Conservation (phyloP, 1,140 invertebrate genomes). For the Meloidogyne chitwoodi region DNA sequence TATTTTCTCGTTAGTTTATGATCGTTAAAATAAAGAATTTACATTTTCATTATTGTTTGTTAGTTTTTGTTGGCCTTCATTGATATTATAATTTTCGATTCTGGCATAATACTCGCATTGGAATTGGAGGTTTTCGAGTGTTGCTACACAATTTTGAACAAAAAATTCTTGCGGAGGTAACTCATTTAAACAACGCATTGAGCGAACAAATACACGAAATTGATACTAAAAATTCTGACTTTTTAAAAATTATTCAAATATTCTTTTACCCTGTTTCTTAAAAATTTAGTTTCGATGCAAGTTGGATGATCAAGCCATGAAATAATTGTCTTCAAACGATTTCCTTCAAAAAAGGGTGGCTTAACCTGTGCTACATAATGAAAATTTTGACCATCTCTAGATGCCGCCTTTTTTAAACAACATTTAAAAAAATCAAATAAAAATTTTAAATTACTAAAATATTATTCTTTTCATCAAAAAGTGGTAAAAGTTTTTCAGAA, state of each 20-base stretch:
- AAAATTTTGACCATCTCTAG: neutral
- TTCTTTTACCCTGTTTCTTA: neutral
- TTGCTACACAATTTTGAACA: slow-evolving; percentile 34
- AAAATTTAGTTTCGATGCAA: slow-evolving; percentile 18
- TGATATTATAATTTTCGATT: slow-evolving; percentile 20
- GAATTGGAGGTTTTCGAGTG: slow-evolving; percentile 32
- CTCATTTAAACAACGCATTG: slow-evolving; percentile 23
- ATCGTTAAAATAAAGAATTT: too few relatives aligned
- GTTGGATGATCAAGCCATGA: slow-evolving; percentile 39
- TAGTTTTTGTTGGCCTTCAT: neutral
- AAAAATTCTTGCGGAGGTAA: slow-evolving; percentile 31
- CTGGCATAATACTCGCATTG: slow-evolving; percentile 40
- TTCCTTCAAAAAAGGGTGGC: slow-evolving; percentile 30
- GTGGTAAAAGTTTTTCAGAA: neutral
- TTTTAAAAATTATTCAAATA: neutral
- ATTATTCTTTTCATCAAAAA: neutral
- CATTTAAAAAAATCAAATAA: neutral
- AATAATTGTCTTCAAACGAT: slow-evolving; percentile 21
- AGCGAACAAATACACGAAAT: slow-evolving; percentile 31
- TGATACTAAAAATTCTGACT: neutral
- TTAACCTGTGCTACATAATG: slow-evolving; percentile 37
- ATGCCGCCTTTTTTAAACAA: neutral
- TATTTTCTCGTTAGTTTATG: too few relatives aligned
- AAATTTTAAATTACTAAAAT: neutral
- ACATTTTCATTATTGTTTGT: neutral